Evolutionary conservation across 2,797 vertebrate species (phyloP), one percentile per base, ranked within the genome.

Genomic region (Coilia nasus): DNA sequence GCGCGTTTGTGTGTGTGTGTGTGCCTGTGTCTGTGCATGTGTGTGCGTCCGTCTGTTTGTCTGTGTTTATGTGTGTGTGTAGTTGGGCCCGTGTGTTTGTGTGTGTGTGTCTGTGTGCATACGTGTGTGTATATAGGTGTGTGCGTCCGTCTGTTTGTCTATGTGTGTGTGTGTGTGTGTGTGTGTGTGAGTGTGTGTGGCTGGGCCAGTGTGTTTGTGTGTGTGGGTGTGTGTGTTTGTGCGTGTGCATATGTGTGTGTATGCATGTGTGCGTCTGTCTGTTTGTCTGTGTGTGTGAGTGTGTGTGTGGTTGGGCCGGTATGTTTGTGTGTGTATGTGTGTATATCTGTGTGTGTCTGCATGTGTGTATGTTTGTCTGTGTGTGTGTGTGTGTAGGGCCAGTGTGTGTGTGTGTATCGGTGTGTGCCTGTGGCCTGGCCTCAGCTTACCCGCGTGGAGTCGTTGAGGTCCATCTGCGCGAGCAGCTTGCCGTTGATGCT

Each of bases 401-500:
- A n/a, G n/a, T 47, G 28, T 57, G 64, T 71, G 64, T 54, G 64
- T 64, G 41, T 83, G 59, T 64, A 3, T 17, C 54, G 25, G 64
- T 15, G 67, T 41, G 15, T 25, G 6, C n/a, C 10, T 23, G n/a
- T 9, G 7, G n/a, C n/a, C 5, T 4, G 41, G 50, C 83, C 25
- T 14, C 3, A 14, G 57, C 94, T 85, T 95, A 99, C 98, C 95
- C 98, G 95, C 35, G 98, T 97, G 86, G 97, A 98, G 89, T 99
- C 98, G 47, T 96, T 99, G 94, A 99, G 97, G 91, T 99, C 98
- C 98, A 99, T 99, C 90, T 99, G 98, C 85, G 97, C 98, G 93
- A 99, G 94, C 90, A 98, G 96, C 91, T 99, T 99, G 60, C 98
- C 98, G 17, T 99, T 99, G 89, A 99, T 99, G 96, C 98, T 99